phyloP scores from a whole-genome alignment of 2,113 vertebrate genomes.

The Pristiophorus japonicus region DNA sequence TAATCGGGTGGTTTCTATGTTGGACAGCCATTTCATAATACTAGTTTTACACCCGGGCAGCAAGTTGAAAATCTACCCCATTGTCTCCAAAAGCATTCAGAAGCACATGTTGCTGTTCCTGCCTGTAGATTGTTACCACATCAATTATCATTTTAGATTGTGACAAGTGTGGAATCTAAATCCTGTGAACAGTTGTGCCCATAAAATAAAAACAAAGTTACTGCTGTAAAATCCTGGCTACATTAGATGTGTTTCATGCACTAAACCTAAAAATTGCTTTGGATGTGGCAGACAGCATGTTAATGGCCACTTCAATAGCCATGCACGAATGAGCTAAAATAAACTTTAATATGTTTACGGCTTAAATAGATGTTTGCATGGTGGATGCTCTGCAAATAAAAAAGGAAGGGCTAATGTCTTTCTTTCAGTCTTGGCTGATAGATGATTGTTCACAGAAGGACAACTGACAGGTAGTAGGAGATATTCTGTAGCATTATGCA shows the following conservation, averaged over 20 bases:
- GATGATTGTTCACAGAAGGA: neutral
- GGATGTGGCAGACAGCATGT: neutral
- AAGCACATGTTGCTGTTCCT: no score
- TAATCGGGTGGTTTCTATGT: neutral
- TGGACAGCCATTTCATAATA: no score
- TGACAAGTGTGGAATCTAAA: no score
- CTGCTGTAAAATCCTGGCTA: neutral
- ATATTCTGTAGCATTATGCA: neutral
- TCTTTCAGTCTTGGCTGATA: neutral
- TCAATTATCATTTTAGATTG: no score
- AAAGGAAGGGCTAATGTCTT: neutral
- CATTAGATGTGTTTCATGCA: neutral
- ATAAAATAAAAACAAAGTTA: conserved; percentile 17
- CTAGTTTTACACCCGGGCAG: neutral
- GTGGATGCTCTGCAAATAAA: neutral
- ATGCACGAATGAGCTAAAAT: neutral
- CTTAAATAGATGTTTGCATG: conserved; percentile 1
- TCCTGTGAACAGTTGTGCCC: no score
- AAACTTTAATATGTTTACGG: conserved; percentile 29
- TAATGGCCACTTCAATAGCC: conserved; percentile 4
- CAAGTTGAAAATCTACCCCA: neutral
- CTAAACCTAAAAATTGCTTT: conserved; percentile 1
- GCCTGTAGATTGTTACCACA: no score
- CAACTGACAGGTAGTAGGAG: neutral
- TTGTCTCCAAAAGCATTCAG: no score